Conservation (phyloP, 2,113 vertebrate genomes). For the Microtus ochrogaster region DNA sequence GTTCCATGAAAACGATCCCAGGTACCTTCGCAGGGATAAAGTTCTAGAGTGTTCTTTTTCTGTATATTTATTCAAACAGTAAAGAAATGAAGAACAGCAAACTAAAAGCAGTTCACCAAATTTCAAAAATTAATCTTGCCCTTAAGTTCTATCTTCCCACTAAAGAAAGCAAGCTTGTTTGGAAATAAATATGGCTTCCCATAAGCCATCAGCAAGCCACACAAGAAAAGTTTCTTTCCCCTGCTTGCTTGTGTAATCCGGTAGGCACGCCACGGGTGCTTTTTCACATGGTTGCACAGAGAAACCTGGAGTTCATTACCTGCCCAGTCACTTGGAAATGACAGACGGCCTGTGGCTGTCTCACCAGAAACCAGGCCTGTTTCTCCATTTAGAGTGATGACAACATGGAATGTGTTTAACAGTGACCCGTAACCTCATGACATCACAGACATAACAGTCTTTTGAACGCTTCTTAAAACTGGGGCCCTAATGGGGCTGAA, state of each 20-base stretch:
- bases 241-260: background rate
- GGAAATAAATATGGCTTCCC: slow-evolving; percentile 64
- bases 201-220: slow-evolving; percentile 25
- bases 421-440: background rate
- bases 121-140: slow-evolving; percentile 6
- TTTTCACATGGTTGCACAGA: background rate
- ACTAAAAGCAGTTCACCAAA: slow-evolving; percentile 57
- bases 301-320: slow-evolving; percentile 13
- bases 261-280: background rate
- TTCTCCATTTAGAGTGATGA: background rate
- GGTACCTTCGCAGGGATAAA: slow-evolving; percentile 53
- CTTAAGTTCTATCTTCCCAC: slow-evolving; percentile 44
- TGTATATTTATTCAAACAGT: slow-evolving; percentile 69
- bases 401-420: background rate
- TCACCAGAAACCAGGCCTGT: slow-evolving; percentile 42
- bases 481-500: no score
- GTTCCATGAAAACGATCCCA: slow-evolving; percentile 63
- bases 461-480: slow-evolving; percentile 7
- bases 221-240: background rate
- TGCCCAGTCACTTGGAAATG: slow-evolving; percentile 29
- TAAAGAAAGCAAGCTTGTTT: slow-evolving; percentile 36
- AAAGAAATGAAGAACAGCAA: slow-evolving; percentile 23
- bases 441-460: background rate
- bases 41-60: slow-evolving; percentile 41
- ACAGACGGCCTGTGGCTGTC: background rate